A percentile compares a stretch with the other conserved stretches of the same genome.
Conservation (phyloP, 2,797 vertebrate genomes). For the Gymnodraco acuticeps region DNA sequence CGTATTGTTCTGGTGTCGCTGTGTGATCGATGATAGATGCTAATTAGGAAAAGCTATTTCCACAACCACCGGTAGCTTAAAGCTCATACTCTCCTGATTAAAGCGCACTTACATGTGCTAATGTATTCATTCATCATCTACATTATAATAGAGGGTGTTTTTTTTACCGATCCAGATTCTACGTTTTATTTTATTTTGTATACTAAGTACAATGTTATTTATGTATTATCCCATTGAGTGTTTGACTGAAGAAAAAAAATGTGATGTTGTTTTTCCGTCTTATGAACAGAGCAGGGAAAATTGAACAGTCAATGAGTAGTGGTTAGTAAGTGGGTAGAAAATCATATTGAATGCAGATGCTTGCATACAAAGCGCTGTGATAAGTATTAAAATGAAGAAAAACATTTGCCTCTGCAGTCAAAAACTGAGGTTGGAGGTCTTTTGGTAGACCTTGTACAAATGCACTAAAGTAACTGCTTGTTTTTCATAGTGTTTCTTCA, state of each 20-base stretch:
- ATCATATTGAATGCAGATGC: not conserved
- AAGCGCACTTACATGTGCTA: not conserved
- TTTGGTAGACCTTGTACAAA: too few species aligned
- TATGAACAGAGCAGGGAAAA: too few species aligned
- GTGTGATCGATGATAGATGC: conserved; percentile 47
- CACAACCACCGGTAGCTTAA: conserved; percentile 1
- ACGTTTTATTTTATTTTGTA: not conserved
- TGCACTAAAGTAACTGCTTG: too few species aligned
- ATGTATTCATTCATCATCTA: not conserved
- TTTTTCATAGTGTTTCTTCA: too few species aligned
- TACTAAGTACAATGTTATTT: not conserved
- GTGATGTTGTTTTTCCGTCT: conserved; percentile 22
- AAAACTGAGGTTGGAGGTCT: too few species aligned
- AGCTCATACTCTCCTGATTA: conserved; percentile 11
- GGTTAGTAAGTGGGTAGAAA: not conserved
- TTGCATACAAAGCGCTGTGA: not conserved
- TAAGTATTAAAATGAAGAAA: too few species aligned
- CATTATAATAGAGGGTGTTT: not conserved
- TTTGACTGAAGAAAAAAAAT: conserved; percentile 38
- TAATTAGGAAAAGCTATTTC: conserved; percentile 64
- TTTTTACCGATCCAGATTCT: not conserved
- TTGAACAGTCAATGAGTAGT: not conserved
- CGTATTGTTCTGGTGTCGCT: conserved; percentile 31
- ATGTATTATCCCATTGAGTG: not conserved
- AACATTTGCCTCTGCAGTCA: too few species aligned